These are phyloP conservation scores for Cairina moschata DNA, from an alignment of 2,113 vertebrate genomes.

Conservation along the genomic window DNA sequence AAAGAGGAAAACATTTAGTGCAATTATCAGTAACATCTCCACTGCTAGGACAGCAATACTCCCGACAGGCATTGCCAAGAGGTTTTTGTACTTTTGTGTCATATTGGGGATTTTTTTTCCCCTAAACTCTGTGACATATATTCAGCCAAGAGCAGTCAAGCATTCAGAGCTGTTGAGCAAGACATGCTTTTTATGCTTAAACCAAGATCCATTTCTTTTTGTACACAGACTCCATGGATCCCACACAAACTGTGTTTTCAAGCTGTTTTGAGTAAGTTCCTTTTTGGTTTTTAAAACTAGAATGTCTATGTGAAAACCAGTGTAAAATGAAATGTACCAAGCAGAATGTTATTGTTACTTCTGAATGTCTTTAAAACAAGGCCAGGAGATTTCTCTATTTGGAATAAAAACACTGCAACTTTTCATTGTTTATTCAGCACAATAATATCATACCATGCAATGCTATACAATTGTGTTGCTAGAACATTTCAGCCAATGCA, in stretches of 20 bases:
- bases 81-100: neutral
- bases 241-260: neutral
- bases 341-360: neutral
- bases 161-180: neutral
- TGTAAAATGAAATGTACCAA: neutral
- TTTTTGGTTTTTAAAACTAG: neutral
- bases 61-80: fast-evolving
- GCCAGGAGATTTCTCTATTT: neutral
- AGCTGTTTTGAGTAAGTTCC: neutral
- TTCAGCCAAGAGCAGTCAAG: neutral
- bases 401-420: neutral
- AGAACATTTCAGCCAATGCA: neutral
- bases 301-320: neutral
- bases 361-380: neutral
- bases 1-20: neutral
- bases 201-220: neutral
- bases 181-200: neutral
- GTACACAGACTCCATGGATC: neutral
- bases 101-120: neutral
- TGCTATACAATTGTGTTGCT: neutral
- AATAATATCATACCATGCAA: neutral
- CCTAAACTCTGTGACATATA: neutral
- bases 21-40: neutral
- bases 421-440: neutral
- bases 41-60: neutral